Evolutionary conservation across 1,140 invertebrate species (phyloP), one percentile per base, ranked within the genome.

Genomic region (Drosophila pruinosa): DNA sequence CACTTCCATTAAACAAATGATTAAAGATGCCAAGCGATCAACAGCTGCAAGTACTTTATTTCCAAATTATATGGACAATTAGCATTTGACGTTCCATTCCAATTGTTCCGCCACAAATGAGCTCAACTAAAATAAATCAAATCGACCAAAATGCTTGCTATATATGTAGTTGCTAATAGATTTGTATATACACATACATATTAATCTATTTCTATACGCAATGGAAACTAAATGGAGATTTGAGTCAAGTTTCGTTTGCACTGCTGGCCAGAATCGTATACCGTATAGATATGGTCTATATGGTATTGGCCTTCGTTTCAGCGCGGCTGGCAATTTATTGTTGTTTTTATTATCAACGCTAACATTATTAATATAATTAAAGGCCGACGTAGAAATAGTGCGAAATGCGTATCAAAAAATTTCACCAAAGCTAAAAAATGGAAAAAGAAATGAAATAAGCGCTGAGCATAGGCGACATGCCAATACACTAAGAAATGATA

Each of bases 341-440:
- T 57, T 67, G 36, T 75, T 56, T 79, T 75, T 79, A 71, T 71
- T 79, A 78, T 68, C 70, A 58, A 39, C 39, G 34, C 39, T 47
- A 45, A 53, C 53, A 72, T 65, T 78, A 78, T 78, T 53, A 76
- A 81, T 68, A 81, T 77, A 81, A 77, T 72, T 70, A 72, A 72
- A 72, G 43, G 38, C 31, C 41, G 62, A 8, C 36, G 36, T 38
- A 52, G 22, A 26, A 78, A 75, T 75, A 79, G 76, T 80, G 76
- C 61, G 73, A 80, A 80, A 71, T 79, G 58, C 65, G 65, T 72
- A 58, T 53, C 34, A 79, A 24, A 64, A 54, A 56, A 61, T 47
- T 47, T 65, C 54, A 48, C n/a, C 31, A 45, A 56, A 1, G 3
- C 3, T 26, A 36, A 22, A 56, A 64, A 21, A 67, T 10, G 24